Percentiles rank a stretch among this genome's conserved stretches.
Evolutionary conservation across 2,888 invertebrate genomes (phyloP).

Genomic region (Spilarctia lutea): DNA sequence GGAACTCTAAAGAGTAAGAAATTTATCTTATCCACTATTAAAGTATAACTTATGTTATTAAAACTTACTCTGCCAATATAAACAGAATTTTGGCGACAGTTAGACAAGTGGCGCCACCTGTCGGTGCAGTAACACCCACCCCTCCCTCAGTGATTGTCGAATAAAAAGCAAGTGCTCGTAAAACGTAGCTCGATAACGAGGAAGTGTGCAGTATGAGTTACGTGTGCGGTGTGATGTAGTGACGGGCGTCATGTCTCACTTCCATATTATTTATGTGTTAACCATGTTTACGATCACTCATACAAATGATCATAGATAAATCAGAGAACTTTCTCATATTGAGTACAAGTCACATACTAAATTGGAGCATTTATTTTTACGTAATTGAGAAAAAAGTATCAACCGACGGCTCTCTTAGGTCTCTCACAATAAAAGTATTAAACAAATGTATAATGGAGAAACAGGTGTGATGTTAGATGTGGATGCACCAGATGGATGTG

Average conservation of each 20-base stretch:
- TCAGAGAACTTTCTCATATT: background rate
- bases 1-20: too few relatives aligned
- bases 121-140: background rate
- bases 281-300: constrained; percentile 8
- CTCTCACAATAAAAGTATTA: background rate
- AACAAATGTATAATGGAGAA: background rate
- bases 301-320: background rate
- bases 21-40: background rate
- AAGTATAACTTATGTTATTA: background rate
- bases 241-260: constrained; percentile 3
- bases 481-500: background rate
- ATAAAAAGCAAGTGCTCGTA: constrained; percentile 9
- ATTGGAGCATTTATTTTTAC: background rate
- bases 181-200: background rate
- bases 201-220: background rate
- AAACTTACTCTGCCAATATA: background rate
- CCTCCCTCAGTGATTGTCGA: background rate
- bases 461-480: background rate
- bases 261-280: constrained; percentile 6
- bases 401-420: too few relatives aligned
- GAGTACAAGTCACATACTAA: too few relatives aligned
- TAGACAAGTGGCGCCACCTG: background rate
- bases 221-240: background rate
- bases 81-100: background rate
- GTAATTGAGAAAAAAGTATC: too few relatives aligned